Evolutionary conservation across 1,140 invertebrate species (phyloP), one percentile per base, ranked within the genome.

Genomic region (Dermatophagoides farinae): DNA sequence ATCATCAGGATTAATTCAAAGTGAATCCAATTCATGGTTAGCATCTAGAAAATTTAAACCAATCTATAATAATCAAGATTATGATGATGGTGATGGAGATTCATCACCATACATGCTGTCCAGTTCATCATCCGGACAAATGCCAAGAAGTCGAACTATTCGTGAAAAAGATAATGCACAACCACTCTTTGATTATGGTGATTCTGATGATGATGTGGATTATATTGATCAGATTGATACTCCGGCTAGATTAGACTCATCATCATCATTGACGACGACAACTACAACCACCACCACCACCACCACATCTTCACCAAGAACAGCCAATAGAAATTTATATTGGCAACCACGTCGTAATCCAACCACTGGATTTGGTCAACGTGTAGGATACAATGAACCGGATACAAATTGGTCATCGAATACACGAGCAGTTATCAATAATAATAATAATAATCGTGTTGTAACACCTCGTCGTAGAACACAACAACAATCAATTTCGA

Each of bases 51-150:
- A 64, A 38, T 64, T 61, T 1, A 22, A 61, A 18, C 23, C 25
- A 9, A 6, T 64, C 14, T 57, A 63, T 47, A 57, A 66, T 60
- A n/a, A 65, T 20, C 57, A 63, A 22, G 59, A 65, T 43, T 61
- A 65, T 25, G 50, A 61, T 57, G 37, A 60, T 44, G 62, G n/a
- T n/a, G n/a, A 31, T 31, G 31, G 31, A 31, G 8, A 31, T 31
- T 31, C 31, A 62, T n/a, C 6, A 52, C n/a, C n/a, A 43, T 40
- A 60, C 49, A n/a, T 22, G 46, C 12, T 37, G 25, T 22, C 44
- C 44, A 14, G 1, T 16, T 9, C 44, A 22, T 16, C 18, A 20
- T 12, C 22, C n/a, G 58, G 18, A 38, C 58, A 60, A 18, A 38
- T 47, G 31, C 58, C 58, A 18, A 11, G 58, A 31, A 60, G 58